phyloP scores from a whole-genome alignment of 2,113 vertebrate genomes.

The Cairina moschata region DNA sequence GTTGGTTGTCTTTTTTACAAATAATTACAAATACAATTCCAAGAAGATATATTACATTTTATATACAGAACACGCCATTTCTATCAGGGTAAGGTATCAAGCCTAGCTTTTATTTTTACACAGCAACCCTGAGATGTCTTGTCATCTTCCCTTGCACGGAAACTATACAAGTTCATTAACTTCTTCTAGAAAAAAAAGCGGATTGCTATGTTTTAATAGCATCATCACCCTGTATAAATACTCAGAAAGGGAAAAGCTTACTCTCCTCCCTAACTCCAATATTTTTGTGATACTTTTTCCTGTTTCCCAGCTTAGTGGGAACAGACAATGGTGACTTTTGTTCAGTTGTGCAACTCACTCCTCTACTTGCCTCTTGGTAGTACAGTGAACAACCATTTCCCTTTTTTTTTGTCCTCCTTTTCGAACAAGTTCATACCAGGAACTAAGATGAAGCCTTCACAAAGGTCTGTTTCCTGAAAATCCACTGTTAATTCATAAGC shows the following conservation, averaged over 20 bases:
- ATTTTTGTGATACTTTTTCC: neutral
- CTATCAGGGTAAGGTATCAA: constrained; percentile 63
- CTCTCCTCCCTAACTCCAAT: constrained; percentile 13
- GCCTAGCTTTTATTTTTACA: constrained; percentile 73
- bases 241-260: constrained; percentile 43
- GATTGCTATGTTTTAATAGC: constrained; percentile 68
- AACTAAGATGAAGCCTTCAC: constrained; percentile 40
- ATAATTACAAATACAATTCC: constrained; percentile 81
- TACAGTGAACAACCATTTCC: constrained; percentile 21
- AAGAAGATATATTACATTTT: constrained; percentile 77
- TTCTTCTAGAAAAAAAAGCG: constrained; percentile 52
- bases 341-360: constrained; percentile 26
- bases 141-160: constrained; percentile 60
- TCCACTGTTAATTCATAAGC: constrained; percentile 13
- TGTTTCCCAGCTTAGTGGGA: constrained; percentile 15
- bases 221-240: constrained; percentile 63
- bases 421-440: constrained; percentile 28
- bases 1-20: constrained; percentile 76
- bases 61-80: constrained; percentile 75
- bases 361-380: constrained; percentile 20
- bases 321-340: constrained; percentile 1
- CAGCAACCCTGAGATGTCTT: constrained; percentile 64
- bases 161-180: constrained; percentile 67
- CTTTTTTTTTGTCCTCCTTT: constrained; percentile 23
- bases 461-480: constrained; percentile 35